phyloP scores from a whole-genome alignment of 2,888 invertebrate species.

The Diarsia mendica region DNA sequence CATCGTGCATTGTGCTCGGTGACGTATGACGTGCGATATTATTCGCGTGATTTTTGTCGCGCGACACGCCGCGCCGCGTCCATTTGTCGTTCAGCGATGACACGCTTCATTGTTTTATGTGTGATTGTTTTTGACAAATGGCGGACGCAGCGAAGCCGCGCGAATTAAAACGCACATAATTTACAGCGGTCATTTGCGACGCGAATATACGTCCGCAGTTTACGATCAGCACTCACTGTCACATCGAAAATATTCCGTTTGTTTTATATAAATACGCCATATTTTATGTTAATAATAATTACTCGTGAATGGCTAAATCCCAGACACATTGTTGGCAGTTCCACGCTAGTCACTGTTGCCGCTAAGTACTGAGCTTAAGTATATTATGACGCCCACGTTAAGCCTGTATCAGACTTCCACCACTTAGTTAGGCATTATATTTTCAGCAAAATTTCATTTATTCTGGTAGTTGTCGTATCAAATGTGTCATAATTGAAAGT shows the following conservation, averaged over 20 bases:
- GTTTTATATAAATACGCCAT: background rate
- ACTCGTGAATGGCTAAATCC: background rate
- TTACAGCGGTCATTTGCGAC: constrained; percentile 76
- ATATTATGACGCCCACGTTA: background rate
- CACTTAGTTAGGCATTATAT: constrained; percentile 18
- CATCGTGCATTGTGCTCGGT: constrained; percentile 54
- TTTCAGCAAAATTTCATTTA: constrained; percentile 9
- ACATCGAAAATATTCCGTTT: constrained; percentile 19
- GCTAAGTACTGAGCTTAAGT: background rate
- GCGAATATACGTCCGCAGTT: constrained; percentile 61
- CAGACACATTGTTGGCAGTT: constrained; percentile 8
- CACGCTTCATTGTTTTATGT: constrained; percentile 81
- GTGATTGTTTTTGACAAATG: constrained; percentile 85
- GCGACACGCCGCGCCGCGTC: constrained; percentile 49
- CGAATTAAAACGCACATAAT: constrained; percentile 78
- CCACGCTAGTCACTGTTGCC: background rate
- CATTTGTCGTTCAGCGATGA: constrained; percentile 72
- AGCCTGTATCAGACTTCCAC: constrained; percentile 14
- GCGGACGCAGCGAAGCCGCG: constrained; percentile 67
- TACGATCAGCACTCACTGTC: constrained; percentile 36
- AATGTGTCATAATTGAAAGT: constrained; percentile 12
- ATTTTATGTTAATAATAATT: background rate
- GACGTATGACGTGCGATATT: constrained; percentile 61
- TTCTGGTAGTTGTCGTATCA: constrained; percentile 6
- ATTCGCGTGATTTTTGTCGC: constrained; percentile 59